Conservation (phyloP, 1,140 invertebrate genomes). For the Oncopeltus fasciatus region DNA sequence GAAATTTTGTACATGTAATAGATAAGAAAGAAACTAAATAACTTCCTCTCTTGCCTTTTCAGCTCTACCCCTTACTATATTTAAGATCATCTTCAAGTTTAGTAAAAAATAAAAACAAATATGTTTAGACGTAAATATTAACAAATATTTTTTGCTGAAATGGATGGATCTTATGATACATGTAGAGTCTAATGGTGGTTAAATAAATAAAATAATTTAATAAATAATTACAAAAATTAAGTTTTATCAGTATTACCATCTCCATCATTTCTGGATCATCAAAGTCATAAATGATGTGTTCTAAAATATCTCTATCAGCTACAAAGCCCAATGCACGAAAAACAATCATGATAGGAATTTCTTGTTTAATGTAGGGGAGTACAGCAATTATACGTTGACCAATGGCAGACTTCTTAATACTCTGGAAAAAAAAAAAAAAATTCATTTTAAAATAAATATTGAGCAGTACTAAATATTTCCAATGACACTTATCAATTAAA, state of each 20-base stretch:
- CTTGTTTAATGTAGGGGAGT: constrained; percentile 95
- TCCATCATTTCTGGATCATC: constrained; percentile 99
- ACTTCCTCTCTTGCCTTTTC: no score
- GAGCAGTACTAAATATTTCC: neutral
- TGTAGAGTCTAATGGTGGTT: neutral
- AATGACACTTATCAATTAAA: no score
- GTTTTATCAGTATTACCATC: constrained; percentile 70
- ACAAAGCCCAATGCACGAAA: constrained; percentile 95
- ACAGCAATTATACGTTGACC: constrained; percentile 96
- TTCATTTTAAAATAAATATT: neutral
- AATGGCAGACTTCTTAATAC: constrained; percentile 91
- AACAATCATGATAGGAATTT: constrained; percentile 99
- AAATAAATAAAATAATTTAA: neutral
- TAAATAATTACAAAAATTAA: neutral
- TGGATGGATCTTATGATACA: neutral
- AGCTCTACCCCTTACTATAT: no score
- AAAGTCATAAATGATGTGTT: constrained; percentile 98
- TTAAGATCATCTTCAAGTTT: no score
- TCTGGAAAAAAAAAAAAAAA: constrained; percentile 35
- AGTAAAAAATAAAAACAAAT: no score
- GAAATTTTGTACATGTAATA: no score
- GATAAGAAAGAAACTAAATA: no score
- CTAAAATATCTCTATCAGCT: constrained; percentile 93
- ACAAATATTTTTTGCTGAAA: no score
- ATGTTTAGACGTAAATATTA: no score